These are phyloP conservation scores for Drosophila lacteicornis DNA, from an alignment of 1,140 invertebrate genomes.

Conservation along the genomic window DNA sequence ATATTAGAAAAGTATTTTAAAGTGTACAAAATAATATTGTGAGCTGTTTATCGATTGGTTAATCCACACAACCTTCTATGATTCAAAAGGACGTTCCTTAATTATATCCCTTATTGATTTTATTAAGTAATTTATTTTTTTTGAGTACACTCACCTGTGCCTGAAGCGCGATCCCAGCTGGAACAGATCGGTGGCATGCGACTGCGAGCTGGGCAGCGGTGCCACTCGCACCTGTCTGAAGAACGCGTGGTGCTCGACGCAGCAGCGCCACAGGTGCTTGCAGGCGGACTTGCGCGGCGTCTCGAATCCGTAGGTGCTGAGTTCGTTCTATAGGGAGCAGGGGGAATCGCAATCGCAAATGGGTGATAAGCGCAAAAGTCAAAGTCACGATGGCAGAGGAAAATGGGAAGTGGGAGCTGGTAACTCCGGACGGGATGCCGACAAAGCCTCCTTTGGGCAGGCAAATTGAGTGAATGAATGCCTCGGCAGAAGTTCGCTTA, in stretches of 20 bases:
- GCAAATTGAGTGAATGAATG: slow-evolving; percentile 79
- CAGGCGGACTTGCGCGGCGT: slow-evolving; percentile 97
- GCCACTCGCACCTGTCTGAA: slow-evolving; percentile 95
- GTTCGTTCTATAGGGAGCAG: slow-evolving; percentile 91
- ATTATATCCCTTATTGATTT: background rate
- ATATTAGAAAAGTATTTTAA: no score
- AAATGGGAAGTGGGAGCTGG: slow-evolving; percentile 16
- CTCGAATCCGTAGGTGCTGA: slow-evolving; percentile 97
- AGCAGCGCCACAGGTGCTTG: slow-evolving; percentile 99
- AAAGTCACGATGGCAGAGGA: slow-evolving; percentile 63
- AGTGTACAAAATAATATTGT: background rate
- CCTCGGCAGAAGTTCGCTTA: slow-evolving; percentile 44
- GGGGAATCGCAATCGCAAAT: slow-evolving; percentile 35
- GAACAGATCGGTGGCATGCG: slow-evolving; percentile 88
- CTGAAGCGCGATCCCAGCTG: slow-evolving; percentile 90
- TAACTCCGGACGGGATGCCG: slow-evolving; percentile 39
- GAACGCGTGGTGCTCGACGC: slow-evolving; percentile 99
- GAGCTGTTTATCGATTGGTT: no score
- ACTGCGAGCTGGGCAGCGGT: slow-evolving; percentile 86
- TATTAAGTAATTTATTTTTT: background rate
- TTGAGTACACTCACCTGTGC: slow-evolving; percentile 86
- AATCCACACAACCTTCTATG: no score
- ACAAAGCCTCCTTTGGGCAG: slow-evolving; percentile 42
- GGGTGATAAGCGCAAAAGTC: slow-evolving; percentile 78
- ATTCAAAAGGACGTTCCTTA: no score